Base-by-base conservation (phyloP, 2,113 vertebrate species). In the Ondatra zibethicus region DNA sequence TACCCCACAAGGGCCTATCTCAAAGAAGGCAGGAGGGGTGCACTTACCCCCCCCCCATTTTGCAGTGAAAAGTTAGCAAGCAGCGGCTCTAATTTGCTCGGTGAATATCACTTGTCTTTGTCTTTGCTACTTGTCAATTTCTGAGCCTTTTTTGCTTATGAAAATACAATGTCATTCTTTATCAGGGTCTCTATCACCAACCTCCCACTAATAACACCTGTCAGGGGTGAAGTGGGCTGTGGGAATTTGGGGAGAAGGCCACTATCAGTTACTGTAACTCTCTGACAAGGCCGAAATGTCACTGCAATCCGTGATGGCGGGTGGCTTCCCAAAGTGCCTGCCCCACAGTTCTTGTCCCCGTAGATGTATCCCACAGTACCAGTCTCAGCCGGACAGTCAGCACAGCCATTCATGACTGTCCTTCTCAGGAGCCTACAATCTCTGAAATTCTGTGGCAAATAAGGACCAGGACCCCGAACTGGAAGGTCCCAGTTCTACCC, bases 21-120 rank as follows among this genome's bases (percentile, higher is more conserved):
- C 29, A 66, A 12, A 65, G 36, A 66, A 3, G 31, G 5, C 1
- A 50, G 78, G 50, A n/a, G 50, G 77, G 23, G 42, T 81, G 13
- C 73, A 65, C 29, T 65, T 81, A 42, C 63, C 78, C 84, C 80
- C 36, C 12, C 19, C n/a, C 73, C 81, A 8, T 89, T 97, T 93
- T 88, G 33, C 21, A 12, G 93, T 81, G 72, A 19, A 75, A 96
- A 78, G 23, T 89, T 88, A 93, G 25, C n/a, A 87, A 84, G 27
- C 80, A 93, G 45, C 50, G 75, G 25, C 21, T 77, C 11, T 93
- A 47, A 94, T 82, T 78, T 81, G 39, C 63, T 81, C 39, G 61
- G 0, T 55, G 78, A 95, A 33, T 39, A 84, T 91, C 91, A 45
- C 36, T 89, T 96, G 55, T 50, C 27, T 85, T 94, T 92, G 33